Evolutionary conservation across 2,888 invertebrate species (phyloP), one percentile per base, ranked within the genome.

Genomic region (Morpho deidamia): DNA sequence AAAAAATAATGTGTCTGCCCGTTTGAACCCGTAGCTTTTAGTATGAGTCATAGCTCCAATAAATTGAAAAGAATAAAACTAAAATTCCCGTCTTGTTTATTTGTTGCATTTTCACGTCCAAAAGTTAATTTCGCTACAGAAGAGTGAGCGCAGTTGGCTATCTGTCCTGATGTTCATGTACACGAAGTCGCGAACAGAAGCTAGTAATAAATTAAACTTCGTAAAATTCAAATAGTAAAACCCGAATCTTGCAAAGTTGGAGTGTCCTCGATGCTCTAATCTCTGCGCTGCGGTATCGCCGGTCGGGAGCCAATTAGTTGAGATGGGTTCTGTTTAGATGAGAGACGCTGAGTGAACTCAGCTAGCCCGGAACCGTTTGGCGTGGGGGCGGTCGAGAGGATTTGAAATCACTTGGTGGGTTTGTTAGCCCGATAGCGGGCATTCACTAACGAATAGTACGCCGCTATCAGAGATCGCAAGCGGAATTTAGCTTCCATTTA

Each of bases 251-350:
- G 44, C 40, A 54, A 61, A 59, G 56, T 57, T 57, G 51, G 54
- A 56, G 53, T 51, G 55, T 57, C 57, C 61, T 62, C 52, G 59
- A 62, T 44, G 46, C 51, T 55, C 57, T 62, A 61, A 62, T 59
- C 59, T 58, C 48, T 38, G 60, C 55, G 59, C 73, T 73, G 74
- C 62, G 74, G 73, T 64, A 61, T 61, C 65, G 62, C 71, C 71
- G 71, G 74, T 69, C 72, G 70, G 65, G 66, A 68, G 64, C 69
- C 80, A 81, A 82, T 84, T 83, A 83, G 71, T 70, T 66, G 63
- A 68, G 70, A 77, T 76, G 72, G 73, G 69, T 73, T 70, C 69
- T 65, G 61, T 65, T 63, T 61, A 61, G 61, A 61, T 52, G 56
- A 55, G 60, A 55, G 58, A 61, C 55, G 49, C 56, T 44, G 51